phyloP scores from a whole-genome alignment of 2,888 invertebrate genomes.

The Lathronympha strigana region DNA sequence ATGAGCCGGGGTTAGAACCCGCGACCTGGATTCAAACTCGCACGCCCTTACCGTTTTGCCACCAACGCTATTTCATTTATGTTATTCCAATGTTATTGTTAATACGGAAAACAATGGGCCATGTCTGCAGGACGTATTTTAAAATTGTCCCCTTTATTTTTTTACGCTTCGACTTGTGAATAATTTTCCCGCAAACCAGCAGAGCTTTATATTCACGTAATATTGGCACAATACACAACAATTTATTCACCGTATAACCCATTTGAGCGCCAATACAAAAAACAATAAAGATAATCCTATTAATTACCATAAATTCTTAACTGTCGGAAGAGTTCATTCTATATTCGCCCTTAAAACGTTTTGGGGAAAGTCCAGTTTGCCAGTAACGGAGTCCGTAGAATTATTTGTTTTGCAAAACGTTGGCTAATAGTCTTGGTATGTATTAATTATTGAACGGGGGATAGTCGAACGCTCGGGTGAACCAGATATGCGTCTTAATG shows the following conservation, averaged over 20 bases:
- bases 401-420: conserved; percentile 41
- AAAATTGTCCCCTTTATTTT: neutral
- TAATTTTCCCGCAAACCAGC: neutral
- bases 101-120: too few species aligned
- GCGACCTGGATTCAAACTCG: too few species aligned
- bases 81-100: neutral
- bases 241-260: conserved; percentile 36
- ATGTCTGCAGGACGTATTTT: neutral
- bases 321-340: neutral
- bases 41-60: too few species aligned
- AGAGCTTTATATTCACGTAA: neutral
- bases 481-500: neutral
- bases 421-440: conserved; percentile 35
- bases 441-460: neutral
- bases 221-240: conserved; percentile 28
- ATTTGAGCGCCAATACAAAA: conserved; percentile 35
- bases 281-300: conserved; percentile 41
- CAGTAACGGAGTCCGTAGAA: neutral
- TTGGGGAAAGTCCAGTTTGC: neutral
- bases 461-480: neutral
- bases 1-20: too few species aligned
- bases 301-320: conserved; percentile 37
- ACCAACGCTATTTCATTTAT: too few species aligned
- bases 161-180: conserved; percentile 1
- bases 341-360: conserved; percentile 13